phyloP scores from a whole-genome alignment of 2,888 invertebrate species.

The Schrankia costaestrigalis region DNA sequence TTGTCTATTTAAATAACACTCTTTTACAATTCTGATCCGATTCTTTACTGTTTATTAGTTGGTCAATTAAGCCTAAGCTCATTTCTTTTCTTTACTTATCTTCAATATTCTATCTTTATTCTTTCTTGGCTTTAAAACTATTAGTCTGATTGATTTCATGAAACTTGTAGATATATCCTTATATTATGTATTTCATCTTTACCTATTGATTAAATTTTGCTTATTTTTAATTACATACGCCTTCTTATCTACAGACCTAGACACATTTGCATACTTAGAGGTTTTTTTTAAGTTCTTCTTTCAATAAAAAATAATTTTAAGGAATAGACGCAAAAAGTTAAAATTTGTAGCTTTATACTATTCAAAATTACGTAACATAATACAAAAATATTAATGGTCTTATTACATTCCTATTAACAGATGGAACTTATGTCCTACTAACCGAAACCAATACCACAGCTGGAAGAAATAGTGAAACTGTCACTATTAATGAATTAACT shows the following conservation, averaged over 20 bases:
- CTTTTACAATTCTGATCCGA: constrained; percentile 5
- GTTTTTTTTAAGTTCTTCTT: too few relatives aligned
- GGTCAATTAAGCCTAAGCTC: constrained; percentile 38
- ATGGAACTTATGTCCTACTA: constrained; percentile 76
- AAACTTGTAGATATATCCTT: constrained; percentile 22
- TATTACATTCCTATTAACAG: constrained; percentile 76
- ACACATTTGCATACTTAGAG: too few relatives aligned
- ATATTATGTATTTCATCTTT: constrained; percentile 1
- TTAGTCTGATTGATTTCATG: constrained; percentile 11
- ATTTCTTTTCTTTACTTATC: constrained; percentile 15
- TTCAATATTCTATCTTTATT: constrained; percentile 12
- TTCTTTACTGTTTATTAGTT: constrained; percentile 16
- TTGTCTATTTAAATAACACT: constrained; percentile 8
- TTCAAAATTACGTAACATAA: constrained; percentile 13
- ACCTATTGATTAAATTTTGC: not conserved
- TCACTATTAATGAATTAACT: constrained; percentile 38
- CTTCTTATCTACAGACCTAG: too few relatives aligned
- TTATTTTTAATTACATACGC: too few relatives aligned
- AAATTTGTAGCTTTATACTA: too few relatives aligned
- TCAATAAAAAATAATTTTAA: too few relatives aligned
- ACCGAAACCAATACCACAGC: constrained; percentile 60
- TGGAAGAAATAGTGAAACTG: constrained; percentile 44
- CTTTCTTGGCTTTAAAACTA: constrained; percentile 14
- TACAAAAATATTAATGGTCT: constrained; percentile 45
- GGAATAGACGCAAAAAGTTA: too few relatives aligned